Base-by-base conservation (phyloP, 2,113 vertebrate species). In the Silurus asotus region DNA sequence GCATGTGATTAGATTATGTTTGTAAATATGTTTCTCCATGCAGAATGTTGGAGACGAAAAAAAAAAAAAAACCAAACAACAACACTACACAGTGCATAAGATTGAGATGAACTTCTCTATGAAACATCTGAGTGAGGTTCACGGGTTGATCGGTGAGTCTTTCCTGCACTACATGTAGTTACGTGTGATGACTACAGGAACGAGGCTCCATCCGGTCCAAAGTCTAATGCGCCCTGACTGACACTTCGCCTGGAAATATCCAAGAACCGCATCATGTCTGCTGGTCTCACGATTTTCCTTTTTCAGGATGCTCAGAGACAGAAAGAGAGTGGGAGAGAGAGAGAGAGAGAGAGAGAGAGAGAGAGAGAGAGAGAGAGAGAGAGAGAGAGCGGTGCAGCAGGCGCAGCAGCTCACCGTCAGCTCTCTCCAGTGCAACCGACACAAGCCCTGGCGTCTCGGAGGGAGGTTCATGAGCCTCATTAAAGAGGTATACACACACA, bases 351-450 rank as follows among this genome's bases (percentile, higher is more conserved):
- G 61, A 61, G 19, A 62, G 61, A 62, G 61, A 65, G n/a, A n/a
- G 67, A 70, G 6, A 70, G 67, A 17, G 28, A 69, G 67, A 17
- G 7, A 58, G 53, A 55, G 58, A 59, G 58, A 61, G 58, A 61
- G 59, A 69, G 67, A 45, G 15, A 45, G 17, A 92, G 98, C 97
- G 0, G 97, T 99, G 84, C 98, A 99, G 89, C 97, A 99, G 91
- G 97, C 98, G n/a, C 96, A 97, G 9, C 98, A 99, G 94, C 99
- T 99, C 96, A 99, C 98, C 2, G 98, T 99, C 91, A 99, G 98
- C 67, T 99, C 98, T 0, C 95, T 99, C 64, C 98, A 99, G 93
- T 99, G 98, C 88, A 99, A 99, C 89, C 94, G 98, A 62, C 98
- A 99, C 94, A 99, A 99, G 83, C 98, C 98, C 0, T 99, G 98